Conservation (phyloP, 2,888 invertebrate genomes). For the Heliconius charithonia region DNA sequence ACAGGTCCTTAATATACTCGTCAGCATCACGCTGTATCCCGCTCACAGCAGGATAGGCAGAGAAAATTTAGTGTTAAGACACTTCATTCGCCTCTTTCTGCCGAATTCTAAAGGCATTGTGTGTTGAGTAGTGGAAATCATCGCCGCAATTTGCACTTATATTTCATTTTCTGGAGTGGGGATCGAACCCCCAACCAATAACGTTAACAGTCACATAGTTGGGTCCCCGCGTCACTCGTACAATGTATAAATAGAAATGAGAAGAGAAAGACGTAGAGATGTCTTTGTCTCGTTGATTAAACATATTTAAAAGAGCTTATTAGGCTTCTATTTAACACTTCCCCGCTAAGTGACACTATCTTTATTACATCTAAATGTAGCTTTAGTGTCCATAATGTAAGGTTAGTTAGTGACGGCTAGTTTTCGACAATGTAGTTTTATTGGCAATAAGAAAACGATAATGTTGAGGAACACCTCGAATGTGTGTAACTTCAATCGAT, state of each 20-base stretch:
- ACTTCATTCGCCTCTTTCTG: too few species aligned
- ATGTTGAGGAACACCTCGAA: neutral
- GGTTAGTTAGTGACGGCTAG: neutral
- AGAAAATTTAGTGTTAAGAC: too few species aligned
- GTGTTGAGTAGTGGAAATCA: too few species aligned
- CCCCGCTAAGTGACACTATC: neutral
- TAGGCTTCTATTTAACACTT: neutral
- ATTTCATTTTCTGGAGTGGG: too few species aligned
- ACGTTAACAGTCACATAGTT: too few species aligned
- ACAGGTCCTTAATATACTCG: too few species aligned
- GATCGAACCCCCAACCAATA: too few species aligned
- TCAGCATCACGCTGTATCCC: too few species aligned
- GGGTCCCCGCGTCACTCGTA: neutral
- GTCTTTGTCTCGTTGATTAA: neutral
- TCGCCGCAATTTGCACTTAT: too few species aligned
- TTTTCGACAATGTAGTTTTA: neutral
- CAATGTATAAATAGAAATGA: neutral
- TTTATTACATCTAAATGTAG: neutral
- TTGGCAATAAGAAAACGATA: neutral
- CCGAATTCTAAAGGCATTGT: too few species aligned
- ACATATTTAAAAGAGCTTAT: neutral
- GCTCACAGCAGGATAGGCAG: too few species aligned
- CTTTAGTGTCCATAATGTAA: neutral
- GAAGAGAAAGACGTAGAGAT: neutral
- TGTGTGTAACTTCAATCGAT: neutral